Evolutionary conservation across 2,113 vertebrate genomes (phyloP).

Genomic region (Passer montanus): DNA sequence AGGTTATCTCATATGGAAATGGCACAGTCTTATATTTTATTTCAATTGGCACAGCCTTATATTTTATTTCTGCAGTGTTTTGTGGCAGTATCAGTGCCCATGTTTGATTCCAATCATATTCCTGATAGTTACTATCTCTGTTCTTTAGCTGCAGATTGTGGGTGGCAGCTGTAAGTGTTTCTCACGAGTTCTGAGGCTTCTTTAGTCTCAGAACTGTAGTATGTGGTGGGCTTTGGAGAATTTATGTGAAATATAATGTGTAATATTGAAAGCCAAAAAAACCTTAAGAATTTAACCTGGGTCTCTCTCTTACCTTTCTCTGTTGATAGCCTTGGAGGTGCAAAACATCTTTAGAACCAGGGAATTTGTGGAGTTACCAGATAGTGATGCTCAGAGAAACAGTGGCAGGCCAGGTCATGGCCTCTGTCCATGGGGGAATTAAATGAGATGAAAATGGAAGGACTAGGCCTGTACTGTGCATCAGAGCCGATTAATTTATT

Average conservation of each 20-base stretch:
- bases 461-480: not conserved
- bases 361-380: not conserved
- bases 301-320: not conserved
- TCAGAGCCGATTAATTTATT: not conserved
- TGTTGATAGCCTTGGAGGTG: not conserved
- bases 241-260: not conserved
- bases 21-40: not conserved
- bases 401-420: not conserved
- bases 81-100: not conserved
- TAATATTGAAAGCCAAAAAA: not conserved
- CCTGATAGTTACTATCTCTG: not conserved
- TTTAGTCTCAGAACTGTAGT: not conserved
- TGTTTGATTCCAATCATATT: not conserved
- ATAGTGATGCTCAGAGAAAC: not conserved
- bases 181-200: not conserved
- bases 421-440: fast-evolving
- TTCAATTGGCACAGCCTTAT: not conserved
- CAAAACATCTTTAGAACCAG: not conserved
- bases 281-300: not conserved
- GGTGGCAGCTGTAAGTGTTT: not conserved
- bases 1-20: not conserved
- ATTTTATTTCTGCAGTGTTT: not conserved
- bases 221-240: not conserved
- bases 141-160: not conserved
- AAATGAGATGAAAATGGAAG: not conserved